phyloP scores from a whole-genome alignment of 2,797 vertebrate species.

The Esox lucius region DNA sequence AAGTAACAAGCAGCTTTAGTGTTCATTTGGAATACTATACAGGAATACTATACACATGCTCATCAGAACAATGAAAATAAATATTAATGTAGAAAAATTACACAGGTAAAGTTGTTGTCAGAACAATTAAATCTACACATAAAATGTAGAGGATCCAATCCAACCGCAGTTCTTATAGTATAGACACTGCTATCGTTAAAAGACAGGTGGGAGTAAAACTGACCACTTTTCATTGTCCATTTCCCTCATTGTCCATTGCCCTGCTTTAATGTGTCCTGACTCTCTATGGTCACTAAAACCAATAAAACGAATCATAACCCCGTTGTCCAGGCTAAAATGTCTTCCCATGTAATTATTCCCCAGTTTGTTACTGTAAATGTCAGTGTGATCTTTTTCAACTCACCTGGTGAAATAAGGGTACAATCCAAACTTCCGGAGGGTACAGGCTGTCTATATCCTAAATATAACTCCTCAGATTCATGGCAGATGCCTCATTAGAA shows the following conservation, averaged over 20 bases:
- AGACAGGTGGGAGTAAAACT: not conserved
- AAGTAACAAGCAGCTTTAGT: conserved; percentile 1
- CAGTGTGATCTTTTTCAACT: no score
- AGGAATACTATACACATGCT: not conserved
- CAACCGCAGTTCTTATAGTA: not conserved
- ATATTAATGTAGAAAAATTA: not conserved
- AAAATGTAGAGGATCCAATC: not conserved
- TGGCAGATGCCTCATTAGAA: no score
- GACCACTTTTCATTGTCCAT: conserved; percentile 1
- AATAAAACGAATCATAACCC: no score
- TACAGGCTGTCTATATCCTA: not conserved
- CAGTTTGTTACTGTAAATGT: no score
- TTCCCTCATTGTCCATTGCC: not conserved
- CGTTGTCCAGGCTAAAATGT: no score
- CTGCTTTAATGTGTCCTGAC: not conserved
- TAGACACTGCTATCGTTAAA: not conserved
- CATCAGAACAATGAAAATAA: not conserved
- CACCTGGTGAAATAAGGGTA: no score
- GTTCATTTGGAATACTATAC: not conserved
- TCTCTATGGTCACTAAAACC: no score
- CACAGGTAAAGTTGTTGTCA: not conserved
- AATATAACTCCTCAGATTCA: not conserved
- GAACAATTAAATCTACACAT: not conserved
- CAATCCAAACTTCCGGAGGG: not conserved
- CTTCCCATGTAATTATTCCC: no score